Base-by-base conservation (phyloP, 2,113 vertebrate genomes). In the Oncorhynchus tshawytscha region DNA sequence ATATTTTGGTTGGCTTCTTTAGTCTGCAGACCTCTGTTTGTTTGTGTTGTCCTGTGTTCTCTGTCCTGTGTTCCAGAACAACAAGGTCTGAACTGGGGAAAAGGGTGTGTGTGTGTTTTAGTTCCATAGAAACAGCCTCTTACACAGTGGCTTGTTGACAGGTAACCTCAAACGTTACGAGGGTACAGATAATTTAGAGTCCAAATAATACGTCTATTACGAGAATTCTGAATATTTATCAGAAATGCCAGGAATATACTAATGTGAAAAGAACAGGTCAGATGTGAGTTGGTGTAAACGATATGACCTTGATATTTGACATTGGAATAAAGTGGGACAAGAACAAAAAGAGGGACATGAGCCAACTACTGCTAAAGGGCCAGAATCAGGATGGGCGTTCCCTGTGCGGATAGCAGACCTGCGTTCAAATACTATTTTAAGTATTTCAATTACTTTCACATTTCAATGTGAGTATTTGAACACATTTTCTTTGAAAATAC, bases 281-380 rank as follows among this genome's bases (percentile, higher is more conserved):
- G 82, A 86, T 74, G 72, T 75, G 39, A 82, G 83, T 70, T 60
- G 80, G 84, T 83, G 81, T 78, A 22, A 70, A 78, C 3, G 20
- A 70, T 64, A 29, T 84, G 77, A 84, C 88, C 86, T 87, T 87
- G 83, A 84, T 70, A 75, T 49, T 79, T 79, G 79, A 89, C 85
- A 72, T 77, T 84, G 81, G 80, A 75, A 88, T 81, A 79, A 82
- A 75, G 81, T 34, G 34, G 87, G 68, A 25, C 66, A 76, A 76
- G 69, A 74, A 67, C 1, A 72, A 12, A 59, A 9, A 51, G 13
- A 15, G 49, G 49, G 20, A 49, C 64, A 77, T 0, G 69, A 84
- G 87, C 78, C 81, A 83, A 83, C 78, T 73, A 69, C 70, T 76
- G 71, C 5, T 15, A 34, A 68, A 78, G 72, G 31, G 0, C 69